Percentiles rank a stretch among this genome's conserved stretches.
phyloP scores from a whole-genome alignment of 1,140 invertebrate genomes.

The Halictus rubicundus region DNA sequence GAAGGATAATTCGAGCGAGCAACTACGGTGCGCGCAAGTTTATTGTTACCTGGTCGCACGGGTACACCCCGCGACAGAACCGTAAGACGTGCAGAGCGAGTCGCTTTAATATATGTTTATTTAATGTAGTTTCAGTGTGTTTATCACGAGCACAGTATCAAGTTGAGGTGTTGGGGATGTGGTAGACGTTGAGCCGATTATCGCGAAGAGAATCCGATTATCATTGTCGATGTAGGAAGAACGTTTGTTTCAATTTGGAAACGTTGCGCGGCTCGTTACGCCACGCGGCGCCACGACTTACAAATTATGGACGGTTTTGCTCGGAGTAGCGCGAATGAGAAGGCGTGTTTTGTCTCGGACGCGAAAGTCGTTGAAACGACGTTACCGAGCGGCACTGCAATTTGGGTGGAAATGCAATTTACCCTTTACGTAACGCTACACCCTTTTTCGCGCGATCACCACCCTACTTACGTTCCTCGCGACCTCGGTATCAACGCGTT shows the following conservation, averaged over 20 bases:
- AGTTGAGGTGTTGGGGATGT: too few relatives aligned
- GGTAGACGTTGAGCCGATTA: neutral
- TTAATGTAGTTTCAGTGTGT: too few relatives aligned
- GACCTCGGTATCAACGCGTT: too few relatives aligned
- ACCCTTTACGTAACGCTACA: neutral
- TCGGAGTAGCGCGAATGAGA: too few relatives aligned
- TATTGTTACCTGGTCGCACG: neutral
- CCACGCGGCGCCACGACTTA: neutral
- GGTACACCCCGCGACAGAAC: too few relatives aligned
- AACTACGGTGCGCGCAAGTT: too few relatives aligned
- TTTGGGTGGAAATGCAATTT: slow-evolving; percentile 30
- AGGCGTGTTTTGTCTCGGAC: neutral
- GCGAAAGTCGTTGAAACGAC: slow-evolving; percentile 15
- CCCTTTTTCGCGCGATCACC: neutral
- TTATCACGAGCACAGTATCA: too few relatives aligned
- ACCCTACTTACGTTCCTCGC: too few relatives aligned
- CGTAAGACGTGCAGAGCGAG: too few relatives aligned
- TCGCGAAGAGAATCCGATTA: neutral
- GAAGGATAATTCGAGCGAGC: neutral
- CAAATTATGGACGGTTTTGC: slow-evolving; percentile 20
- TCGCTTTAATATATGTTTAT: too few relatives aligned
- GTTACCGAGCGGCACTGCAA: slow-evolving; percentile 7
- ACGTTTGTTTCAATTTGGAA: neutral
- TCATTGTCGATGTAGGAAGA: neutral
- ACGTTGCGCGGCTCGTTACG: neutral